phyloP scores from a whole-genome alignment of 1,140 invertebrate species.

The Bombyx mandarina region DNA sequence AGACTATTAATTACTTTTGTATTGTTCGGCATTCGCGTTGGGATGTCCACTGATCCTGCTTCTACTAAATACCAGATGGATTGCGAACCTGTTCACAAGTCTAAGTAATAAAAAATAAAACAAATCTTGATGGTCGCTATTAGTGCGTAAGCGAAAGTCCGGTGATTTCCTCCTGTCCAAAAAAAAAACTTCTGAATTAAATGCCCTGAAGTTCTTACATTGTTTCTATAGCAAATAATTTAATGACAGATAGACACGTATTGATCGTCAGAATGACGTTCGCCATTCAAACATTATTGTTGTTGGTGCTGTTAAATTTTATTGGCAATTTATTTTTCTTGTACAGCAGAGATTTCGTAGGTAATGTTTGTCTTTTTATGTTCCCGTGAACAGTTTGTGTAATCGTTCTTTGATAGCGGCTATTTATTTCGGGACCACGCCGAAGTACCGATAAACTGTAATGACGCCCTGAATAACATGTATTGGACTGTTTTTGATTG shows the following conservation, averaged over 20 bases:
- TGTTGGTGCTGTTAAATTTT: slow-evolving; percentile 25
- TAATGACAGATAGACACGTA: slow-evolving; percentile 5
- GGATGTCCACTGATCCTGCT: too few species aligned
- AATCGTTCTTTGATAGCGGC: slow-evolving; percentile 44
- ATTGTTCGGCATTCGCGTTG: too few species aligned
- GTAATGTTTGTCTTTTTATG: slow-evolving; percentile 39
- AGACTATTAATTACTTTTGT: too few species aligned
- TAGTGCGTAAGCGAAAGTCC: too few species aligned
- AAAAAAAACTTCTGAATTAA: too few species aligned
- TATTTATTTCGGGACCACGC: slow-evolving; percentile 34
- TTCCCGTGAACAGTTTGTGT: slow-evolving; percentile 45
- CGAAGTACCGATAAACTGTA: slow-evolving; percentile 36
- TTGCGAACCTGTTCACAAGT: too few species aligned
- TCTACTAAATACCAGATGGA: too few species aligned
- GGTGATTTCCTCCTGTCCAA: too few species aligned
- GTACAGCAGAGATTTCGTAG: slow-evolving; percentile 36
- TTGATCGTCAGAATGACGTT: slow-evolving; percentile 7
- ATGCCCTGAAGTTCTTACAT: too few species aligned
- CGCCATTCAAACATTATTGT: slow-evolving; percentile 23
- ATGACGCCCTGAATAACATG: slow-evolving; percentile 26
- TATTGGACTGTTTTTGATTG: slow-evolving; percentile 25
- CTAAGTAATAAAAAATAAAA: too few species aligned
- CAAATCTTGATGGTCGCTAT: too few species aligned
- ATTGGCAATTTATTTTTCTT: slow-evolving; percentile 42
- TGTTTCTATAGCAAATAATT: background rate